These are phyloP conservation scores for Caenorhabditis panamensis DNA, from an alignment of 2,888 invertebrate species.

Conservation along the genomic window DNA sequence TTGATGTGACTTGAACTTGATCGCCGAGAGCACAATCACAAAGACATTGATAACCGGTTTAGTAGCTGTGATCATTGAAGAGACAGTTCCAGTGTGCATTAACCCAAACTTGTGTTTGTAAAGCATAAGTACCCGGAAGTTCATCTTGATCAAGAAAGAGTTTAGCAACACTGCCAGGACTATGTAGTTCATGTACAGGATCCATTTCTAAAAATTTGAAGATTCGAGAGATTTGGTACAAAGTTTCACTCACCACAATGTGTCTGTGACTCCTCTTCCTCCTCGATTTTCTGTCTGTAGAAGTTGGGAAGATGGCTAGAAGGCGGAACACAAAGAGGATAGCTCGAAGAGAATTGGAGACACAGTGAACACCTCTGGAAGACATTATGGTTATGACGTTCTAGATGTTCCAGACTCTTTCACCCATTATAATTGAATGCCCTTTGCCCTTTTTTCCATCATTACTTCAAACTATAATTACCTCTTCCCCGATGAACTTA, in stretches of 20 bases:
- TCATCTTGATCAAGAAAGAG: conserved; percentile 69
- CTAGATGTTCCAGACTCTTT: not conserved
- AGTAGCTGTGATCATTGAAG: conserved; percentile 76
- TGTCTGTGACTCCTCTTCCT: conserved; percentile 24
- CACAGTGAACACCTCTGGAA: conserved; percentile 70
- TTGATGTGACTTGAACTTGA: conserved; percentile 60
- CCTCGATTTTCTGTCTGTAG: conserved; percentile 43
- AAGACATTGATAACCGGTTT: conserved; percentile 76
- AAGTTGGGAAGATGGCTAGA: conserved; percentile 71
- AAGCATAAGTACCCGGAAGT: conserved; percentile 60
- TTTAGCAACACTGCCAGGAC: conserved; percentile 70
- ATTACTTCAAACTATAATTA: conserved; percentile 8
- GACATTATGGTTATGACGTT: not conserved
- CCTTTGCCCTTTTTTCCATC: conserved; percentile 8
- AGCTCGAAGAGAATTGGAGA: conserved; percentile 70
- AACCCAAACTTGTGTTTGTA: conserved; percentile 74
- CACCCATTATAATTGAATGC: not conserved
- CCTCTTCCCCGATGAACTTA: conserved; percentile 23
- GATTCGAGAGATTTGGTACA: too few relatives aligned
- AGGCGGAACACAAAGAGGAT: conserved; percentile 68
- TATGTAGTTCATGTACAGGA: conserved; percentile 65
- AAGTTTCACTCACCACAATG: conserved; percentile 19
- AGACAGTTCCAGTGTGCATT: conserved; percentile 77
- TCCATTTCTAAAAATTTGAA: conserved; percentile 57
- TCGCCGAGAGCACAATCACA: conserved; percentile 70